Base-by-base conservation (phyloP, 1,140 invertebrate genomes). In the Helicoverpa armigera region DNA sequence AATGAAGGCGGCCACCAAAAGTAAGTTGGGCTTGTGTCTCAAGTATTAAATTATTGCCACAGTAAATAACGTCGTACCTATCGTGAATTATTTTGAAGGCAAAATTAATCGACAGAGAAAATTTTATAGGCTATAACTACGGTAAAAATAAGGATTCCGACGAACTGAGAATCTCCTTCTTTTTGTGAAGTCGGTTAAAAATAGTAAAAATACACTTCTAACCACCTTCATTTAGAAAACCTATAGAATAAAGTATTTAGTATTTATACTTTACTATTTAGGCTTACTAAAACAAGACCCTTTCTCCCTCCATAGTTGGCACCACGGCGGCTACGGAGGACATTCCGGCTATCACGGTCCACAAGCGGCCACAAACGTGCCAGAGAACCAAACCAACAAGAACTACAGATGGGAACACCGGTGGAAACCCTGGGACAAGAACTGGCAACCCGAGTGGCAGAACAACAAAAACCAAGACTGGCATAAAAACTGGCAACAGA, bases 401-500 rank as follows among this genome's bases (percentile, higher is more conserved):
- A 80, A 81, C 11, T 61, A 86, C 29, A 81, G 82, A 16, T 84
- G 83, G 85, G 82, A 85, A 23, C 67, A 82, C 18, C 65, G 83
- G n/a, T 87, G 86, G 88, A 89, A 90, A 74, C 86, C 86, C 0
- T 89, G 86, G 87, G 84, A 90, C 53, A 90, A 89, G 77, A 82
- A 87, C 79, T 88, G 84, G 87, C 74, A 81, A 51, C 56, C 35
- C 0, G 63, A 87, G 31, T 83, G 77, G 78, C 31, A 85, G 56
- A 72, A 82, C 18, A 78, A 85, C 18, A 78, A 85, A 9, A 63
- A 78, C 23, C 70, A 63, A 53, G 73, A 83, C 48, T 88, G 86
- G 80, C 54, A 87, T 43, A 82, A 82, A n/a, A 82, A 87, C 23
- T 70, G 69, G 69, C 73, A 86, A 48, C 51, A 75, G 4, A 60